Evolutionary conservation across 2,113 vertebrate species (phyloP).

Genomic region (Lipophrys pholis): DNA sequence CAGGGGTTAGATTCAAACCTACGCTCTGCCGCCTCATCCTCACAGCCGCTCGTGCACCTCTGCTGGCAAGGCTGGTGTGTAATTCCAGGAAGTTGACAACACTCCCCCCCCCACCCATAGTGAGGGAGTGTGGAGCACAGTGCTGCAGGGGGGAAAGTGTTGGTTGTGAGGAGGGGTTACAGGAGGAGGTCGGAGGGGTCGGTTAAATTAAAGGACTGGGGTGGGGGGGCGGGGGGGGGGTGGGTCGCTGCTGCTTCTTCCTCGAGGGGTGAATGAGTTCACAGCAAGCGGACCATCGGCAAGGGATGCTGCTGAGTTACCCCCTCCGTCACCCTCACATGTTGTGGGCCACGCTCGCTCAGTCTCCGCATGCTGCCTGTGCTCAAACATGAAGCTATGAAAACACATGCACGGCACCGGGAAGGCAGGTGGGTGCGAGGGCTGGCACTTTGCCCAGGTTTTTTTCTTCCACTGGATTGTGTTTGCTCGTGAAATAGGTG

Average conservation of each 20-base stretch:
- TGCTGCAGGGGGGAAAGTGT: conserved; percentile 36
- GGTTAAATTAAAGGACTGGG: conserved; percentile 30
- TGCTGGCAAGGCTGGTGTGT: conserved; percentile 66
- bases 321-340: conserved; percentile 45
- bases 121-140: conserved; percentile 7
- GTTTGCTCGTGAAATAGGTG: conserved; percentile 71
- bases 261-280: conserved; percentile 61
- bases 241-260: conserved; percentile 31
- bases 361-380: conserved; percentile 22
- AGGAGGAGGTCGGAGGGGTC: conserved; percentile 20
- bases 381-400: conserved; percentile 53
- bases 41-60: conserved; percentile 33
- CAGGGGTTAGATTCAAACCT: conserved; percentile 47
- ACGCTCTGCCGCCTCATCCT: conserved; percentile 51
- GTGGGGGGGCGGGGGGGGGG: conserved; percentile 19
- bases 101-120: conserved; percentile 25
- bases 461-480: conserved; percentile 56
- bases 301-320: conserved; percentile 39
- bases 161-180: background rate
- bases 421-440: conserved; percentile 68
- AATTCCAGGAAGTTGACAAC: conserved; percentile 75
- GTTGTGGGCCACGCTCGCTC: conserved; percentile 36
- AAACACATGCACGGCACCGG: conserved; percentile 46
- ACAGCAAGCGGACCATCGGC: conserved; percentile 19
- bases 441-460: conserved; percentile 66